Percentiles rank a stretch among this genome's conserved stretches.
Conservation (phyloP, 92 coral and sea anemone genomes). For the Zoanthus sansibaricus region DNA sequence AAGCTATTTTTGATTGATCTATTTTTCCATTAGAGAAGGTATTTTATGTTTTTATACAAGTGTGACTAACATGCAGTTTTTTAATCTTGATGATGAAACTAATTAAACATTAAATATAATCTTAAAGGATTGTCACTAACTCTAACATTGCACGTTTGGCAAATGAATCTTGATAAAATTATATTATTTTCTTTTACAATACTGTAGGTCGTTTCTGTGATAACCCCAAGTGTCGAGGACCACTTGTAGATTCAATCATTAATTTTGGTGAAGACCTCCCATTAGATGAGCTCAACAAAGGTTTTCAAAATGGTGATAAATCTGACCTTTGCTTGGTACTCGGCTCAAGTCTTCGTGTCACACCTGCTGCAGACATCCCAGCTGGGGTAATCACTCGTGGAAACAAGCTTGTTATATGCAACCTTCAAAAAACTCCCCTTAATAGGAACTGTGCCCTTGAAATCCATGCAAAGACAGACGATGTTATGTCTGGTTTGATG, state of each 20-base stretch:
- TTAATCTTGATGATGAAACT: too few species aligned
- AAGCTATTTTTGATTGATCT: too few species aligned
- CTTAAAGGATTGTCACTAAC: background rate
- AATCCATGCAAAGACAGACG: constrained; percentile 73
- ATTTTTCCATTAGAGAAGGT: too few species aligned
- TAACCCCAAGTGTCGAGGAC: constrained; percentile 70
- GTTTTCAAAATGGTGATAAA: constrained; percentile 54
- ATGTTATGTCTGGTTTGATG: constrained; percentile 64
- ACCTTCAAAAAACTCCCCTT: constrained; percentile 80
- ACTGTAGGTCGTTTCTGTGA: constrained; percentile 65
- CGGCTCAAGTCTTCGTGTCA: constrained; percentile 83
- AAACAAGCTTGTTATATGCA: constrained; percentile 70
- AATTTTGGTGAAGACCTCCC: constrained; percentile 82
- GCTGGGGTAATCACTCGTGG: constrained; percentile 64
- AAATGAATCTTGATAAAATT: background rate
- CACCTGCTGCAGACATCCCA: constrained; percentile 81
- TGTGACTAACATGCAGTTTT: too few species aligned
- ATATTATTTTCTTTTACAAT: background rate
- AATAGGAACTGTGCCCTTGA: constrained; percentile 73
- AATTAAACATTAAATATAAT: too few species aligned
- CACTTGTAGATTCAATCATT: constrained; percentile 75
- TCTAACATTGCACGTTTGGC: background rate
- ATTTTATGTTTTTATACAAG: too few species aligned
- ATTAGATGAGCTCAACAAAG: constrained; percentile 66
- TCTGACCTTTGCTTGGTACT: constrained; percentile 79